Base-by-base conservation (phyloP, 2,888 invertebrate species). In the Resseliella maxima region DNA sequence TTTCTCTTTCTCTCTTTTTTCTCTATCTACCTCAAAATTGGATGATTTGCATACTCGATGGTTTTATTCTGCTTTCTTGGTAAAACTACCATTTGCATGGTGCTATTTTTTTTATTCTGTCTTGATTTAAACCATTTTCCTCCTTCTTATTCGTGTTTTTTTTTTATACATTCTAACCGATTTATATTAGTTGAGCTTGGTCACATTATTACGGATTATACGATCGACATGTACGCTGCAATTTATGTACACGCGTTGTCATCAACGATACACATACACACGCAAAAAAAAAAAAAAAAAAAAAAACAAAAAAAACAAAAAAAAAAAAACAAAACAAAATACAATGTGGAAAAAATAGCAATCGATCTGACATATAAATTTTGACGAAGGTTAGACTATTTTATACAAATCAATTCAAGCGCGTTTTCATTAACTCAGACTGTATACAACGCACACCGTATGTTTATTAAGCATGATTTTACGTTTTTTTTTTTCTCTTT, bases 321-420 rank as follows among this genome's bases (percentile, higher is more conserved):
- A 31, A 35, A 72, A 72, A 72, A 31, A 31, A 35, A 72, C 1
- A 24, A 59, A 5, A 31, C 72, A 72, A 31, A 35, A 72, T 72
- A 18, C 31, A 15, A 59, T 59, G 27, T 31, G 3, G 31, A 12
- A 72, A 72, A 27, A 72, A 27, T 72, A 31, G 72, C 72, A 72
- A 72, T 72, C 72, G 72, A 72, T 72, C 72, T 72, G 72, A 72
- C 72, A 72, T 72, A 72, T 72, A 72, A 72, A 72, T 72, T 72
- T 72, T 15, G 31, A 35, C 72, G 72, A 72, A 72, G 72, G 72
- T 72, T 72, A 72, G 72, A 72, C 31, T 72, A 31, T 72, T 72
- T 72, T 59, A 59, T 59, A 59, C 59, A 59, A 59, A 59, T 59
- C 72, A 72, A 72, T 72, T 72, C 72, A 72, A 72, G 72, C 72